Percentiles rank a stretch among this genome's conserved stretches.
Conservation (phyloP, 2,888 invertebrate genomes). For the Falcaria lacertinaria region DNA sequence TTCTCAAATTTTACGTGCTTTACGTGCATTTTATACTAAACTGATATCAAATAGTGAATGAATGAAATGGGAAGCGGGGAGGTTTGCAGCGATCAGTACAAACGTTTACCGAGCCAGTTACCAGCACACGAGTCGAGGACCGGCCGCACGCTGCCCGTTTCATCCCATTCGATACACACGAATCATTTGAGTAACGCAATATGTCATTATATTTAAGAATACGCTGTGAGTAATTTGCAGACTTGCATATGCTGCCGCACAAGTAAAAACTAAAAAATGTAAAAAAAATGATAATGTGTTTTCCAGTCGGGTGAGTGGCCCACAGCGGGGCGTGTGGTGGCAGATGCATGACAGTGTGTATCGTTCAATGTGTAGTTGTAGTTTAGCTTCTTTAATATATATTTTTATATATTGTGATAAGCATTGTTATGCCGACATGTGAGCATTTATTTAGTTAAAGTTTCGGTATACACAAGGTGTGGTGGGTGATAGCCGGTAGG, state of each 20-base stretch:
- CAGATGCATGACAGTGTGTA: constrained; percentile 73
- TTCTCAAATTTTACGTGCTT: constrained; percentile 45
- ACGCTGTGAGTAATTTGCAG: constrained; percentile 69
- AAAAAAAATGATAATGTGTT: constrained; percentile 40
- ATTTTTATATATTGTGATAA: constrained; percentile 80
- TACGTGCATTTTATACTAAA: constrained; percentile 53
- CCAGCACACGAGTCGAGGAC: constrained; percentile 46
- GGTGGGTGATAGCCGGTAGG: constrained; percentile 53
- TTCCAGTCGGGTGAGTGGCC: constrained; percentile 48
- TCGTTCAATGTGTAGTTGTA: constrained; percentile 75
- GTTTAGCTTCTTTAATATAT: constrained; percentile 77
- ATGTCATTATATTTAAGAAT: constrained; percentile 58
- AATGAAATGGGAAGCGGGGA: constrained; percentile 49
- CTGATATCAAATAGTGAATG: constrained; percentile 36
- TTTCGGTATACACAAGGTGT: constrained; percentile 50
- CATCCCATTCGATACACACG: constrained; percentile 43
- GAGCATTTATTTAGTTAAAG: constrained; percentile 75
- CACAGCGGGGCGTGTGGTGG: constrained; percentile 70
- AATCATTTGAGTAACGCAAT: constrained; percentile 55
- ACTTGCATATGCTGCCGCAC: constrained; percentile 76
- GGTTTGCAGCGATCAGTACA: constrained; percentile 58
- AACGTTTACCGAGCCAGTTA: constrained; percentile 70
- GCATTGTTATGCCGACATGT: constrained; percentile 75
- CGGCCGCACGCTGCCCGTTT: constrained; percentile 40
- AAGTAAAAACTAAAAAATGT: constrained; percentile 57